phyloP scores from a whole-genome alignment of 1,140 invertebrate genomes.

The Tetragonula clypearis region DNA sequence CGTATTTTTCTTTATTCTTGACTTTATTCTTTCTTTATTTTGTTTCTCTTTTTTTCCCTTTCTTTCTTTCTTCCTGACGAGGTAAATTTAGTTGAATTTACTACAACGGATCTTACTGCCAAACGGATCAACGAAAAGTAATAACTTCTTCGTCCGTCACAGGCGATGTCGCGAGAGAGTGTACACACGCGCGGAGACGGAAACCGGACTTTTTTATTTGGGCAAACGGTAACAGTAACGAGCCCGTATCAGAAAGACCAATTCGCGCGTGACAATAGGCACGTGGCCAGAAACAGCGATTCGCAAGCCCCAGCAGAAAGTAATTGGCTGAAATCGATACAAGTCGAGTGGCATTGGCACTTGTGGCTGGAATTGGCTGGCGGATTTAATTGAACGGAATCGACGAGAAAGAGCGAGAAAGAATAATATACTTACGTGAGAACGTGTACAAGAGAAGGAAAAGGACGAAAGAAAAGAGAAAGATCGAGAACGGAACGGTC shows the following conservation, averaged over 20 bases:
- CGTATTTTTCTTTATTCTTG: not conserved
- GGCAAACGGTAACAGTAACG: constrained; percentile 10
- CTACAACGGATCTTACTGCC: not conserved
- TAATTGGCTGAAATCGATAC: constrained; percentile 74
- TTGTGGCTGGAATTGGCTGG: constrained; percentile 55
- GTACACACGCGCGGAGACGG: no score
- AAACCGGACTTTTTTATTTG: not conserved
- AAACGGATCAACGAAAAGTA: not conserved
- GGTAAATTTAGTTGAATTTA: not conserved
- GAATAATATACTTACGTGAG: not conserved
- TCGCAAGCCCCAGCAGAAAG: constrained; percentile 41
- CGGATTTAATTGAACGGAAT: constrained; percentile 67
- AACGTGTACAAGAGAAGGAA: not conserved
- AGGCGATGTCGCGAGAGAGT: not conserved
- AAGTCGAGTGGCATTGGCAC: constrained; percentile 53
- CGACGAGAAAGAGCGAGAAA: constrained; percentile 44
- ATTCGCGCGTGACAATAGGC: constrained; percentile 50
- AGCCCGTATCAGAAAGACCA: constrained; percentile 5
- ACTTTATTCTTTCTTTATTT: not conserved
- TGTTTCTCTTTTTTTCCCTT: fast-evolving
- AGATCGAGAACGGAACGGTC: not conserved
- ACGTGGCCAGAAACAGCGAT: constrained; percentile 58
- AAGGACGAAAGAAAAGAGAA: not conserved
- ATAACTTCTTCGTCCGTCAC: not conserved
- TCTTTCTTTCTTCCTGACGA: fast-evolving